These are phyloP conservation scores for Leptopilina boulardi DNA, from an alignment of 1,140 invertebrate species.

Conservation along the genomic window DNA sequence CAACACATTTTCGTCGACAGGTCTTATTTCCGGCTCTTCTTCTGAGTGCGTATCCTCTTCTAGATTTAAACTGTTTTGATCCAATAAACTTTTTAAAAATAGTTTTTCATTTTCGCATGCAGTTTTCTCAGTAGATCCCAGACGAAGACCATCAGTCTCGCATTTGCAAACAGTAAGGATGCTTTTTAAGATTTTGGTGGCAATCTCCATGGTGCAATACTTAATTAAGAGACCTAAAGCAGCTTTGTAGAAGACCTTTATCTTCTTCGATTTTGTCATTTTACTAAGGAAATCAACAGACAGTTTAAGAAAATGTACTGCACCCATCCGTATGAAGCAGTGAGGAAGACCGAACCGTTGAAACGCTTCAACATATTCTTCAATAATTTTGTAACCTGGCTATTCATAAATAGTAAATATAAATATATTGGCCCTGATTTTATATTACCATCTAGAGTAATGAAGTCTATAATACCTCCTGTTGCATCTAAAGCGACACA, in stretches of 20 bases:
- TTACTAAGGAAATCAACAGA: slow-evolving; percentile 22
- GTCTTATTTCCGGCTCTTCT: background rate
- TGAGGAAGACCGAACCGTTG: background rate
- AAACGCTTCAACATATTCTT: slow-evolving; percentile 35
- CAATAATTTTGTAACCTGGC: background rate
- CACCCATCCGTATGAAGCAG: slow-evolving; percentile 37
- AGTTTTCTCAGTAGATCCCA: background rate
- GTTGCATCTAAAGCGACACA: background rate
- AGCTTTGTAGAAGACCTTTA: background rate
- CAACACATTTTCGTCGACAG: background rate
- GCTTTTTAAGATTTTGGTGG: slow-evolving; percentile 10
- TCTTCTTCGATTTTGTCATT: background rate
- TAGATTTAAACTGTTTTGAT: background rate
- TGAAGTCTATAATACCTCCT: background rate
- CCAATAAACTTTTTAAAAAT: background rate
- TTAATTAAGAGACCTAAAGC: slow-evolving; percentile 6
- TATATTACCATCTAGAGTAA: background rate
- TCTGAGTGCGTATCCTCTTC: background rate
- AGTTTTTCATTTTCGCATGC: background rate
- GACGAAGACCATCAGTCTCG: background rate
- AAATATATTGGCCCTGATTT: slow-evolving; percentile 36
- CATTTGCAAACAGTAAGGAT: slow-evolving; percentile 35
- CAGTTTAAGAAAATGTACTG: slow-evolving; percentile 37
- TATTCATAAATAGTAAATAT: slow-evolving; percentile 31
- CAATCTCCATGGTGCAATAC: background rate